These are phyloP conservation scores for Anarsia innoxiella DNA, from an alignment of 2,888 invertebrate species.

Conservation along the genomic window DNA sequence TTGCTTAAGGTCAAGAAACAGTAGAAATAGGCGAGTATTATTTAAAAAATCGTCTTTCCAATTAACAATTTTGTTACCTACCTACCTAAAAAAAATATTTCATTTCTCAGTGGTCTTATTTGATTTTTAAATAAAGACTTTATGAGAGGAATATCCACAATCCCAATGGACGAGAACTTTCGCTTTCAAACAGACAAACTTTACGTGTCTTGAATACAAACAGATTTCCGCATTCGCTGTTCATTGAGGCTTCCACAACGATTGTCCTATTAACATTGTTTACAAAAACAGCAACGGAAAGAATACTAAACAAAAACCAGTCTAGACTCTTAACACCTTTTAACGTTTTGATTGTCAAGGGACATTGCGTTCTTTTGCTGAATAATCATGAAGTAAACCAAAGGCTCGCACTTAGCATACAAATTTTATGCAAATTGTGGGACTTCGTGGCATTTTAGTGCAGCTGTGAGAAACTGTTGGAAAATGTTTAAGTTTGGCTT, in stretches of 20 bases:
- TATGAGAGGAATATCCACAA: constrained; percentile 30
- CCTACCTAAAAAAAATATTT: too few species aligned
- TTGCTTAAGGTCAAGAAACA: too few species aligned
- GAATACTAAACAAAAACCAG: not conserved
- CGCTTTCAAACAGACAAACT: constrained; percentile 31
- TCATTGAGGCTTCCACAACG: constrained; percentile 18
- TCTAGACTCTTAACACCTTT: not conserved
- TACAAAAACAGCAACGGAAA: not conserved
- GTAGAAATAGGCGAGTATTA: too few species aligned
- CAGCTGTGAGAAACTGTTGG: too few species aligned
- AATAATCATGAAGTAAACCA: constrained; percentile 13
- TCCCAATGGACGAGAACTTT: constrained; percentile 37
- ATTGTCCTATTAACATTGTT: not conserved
- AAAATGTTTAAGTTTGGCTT: too few species aligned
- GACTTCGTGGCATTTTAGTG: too few species aligned
- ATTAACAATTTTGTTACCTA: too few species aligned
- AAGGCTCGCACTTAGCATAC: not conserved
- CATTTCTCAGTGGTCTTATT: too few species aligned
- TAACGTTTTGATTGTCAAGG: constrained; percentile 8
- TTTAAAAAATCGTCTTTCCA: too few species aligned
- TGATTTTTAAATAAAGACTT: constrained; percentile 39
- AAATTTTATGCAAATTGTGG: not conserved
- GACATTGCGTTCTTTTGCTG: not conserved
- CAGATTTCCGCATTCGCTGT: constrained; percentile 16
- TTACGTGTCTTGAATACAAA: constrained; percentile 31